Percentiles rank a stretch among this genome's conserved stretches.
Evolutionary conservation across 2,113 vertebrate species (phyloP).

Genomic region (Epinephelus cyanopodus): DNA sequence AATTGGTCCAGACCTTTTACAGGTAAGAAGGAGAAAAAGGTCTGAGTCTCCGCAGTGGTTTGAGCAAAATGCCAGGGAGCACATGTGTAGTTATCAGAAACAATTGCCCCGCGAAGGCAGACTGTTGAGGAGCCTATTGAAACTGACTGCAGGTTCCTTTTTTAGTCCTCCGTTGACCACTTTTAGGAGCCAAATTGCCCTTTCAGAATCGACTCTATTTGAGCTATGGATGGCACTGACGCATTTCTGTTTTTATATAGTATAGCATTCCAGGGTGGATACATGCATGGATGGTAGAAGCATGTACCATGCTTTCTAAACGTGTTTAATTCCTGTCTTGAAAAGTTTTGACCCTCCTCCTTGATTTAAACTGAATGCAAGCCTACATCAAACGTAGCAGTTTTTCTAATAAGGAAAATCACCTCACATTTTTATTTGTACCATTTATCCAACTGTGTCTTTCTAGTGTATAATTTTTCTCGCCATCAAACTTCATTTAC

Average conservation of each 20-base stretch:
- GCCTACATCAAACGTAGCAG: not conserved
- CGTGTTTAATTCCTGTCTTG: not conserved
- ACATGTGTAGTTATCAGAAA: constrained; percentile 10
- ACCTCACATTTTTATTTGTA: not conserved
- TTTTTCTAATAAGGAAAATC: not conserved
- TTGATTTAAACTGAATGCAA: not conserved
- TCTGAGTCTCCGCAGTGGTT: constrained; percentile 2
- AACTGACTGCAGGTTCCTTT: not conserved
- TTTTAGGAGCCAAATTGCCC: not conserved
- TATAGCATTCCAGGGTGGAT: not conserved
- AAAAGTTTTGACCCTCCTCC: not conserved
- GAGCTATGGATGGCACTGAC: not conserved
- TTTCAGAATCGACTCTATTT: not conserved
- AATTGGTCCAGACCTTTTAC: not conserved
- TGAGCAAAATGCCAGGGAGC: not conserved
- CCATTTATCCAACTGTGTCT: not conserved
- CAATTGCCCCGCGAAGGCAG: not conserved
- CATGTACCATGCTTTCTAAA: not conserved
- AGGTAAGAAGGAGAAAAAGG: constrained; percentile 6
- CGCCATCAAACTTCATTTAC: not conserved
- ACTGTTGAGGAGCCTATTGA: not conserved
- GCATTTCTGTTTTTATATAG: not conserved
- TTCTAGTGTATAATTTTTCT: not conserved
- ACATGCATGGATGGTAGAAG: not conserved
- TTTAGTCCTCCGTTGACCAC: not conserved